phyloP scores from a whole-genome alignment of 2,113 vertebrate genomes.

The Lynx canadensis region DNA sequence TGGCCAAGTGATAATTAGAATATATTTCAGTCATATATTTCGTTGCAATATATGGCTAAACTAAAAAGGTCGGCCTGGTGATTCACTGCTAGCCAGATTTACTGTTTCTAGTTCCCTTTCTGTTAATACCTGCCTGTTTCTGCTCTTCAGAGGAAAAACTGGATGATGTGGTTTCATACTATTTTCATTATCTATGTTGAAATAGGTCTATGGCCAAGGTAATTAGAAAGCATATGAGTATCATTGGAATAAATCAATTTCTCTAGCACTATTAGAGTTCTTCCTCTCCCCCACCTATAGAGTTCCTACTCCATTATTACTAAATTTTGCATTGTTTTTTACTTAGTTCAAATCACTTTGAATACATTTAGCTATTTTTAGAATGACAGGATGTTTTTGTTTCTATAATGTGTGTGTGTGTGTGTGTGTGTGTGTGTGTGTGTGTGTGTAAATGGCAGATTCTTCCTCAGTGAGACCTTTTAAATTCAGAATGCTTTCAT shows the following conservation, averaged over 20 bases:
- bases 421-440: not conserved
- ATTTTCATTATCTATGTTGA: conserved; percentile 49
- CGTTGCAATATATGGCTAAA: not conserved
- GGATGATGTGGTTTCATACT: not conserved
- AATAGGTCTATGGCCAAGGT: not conserved
- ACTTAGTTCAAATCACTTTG: conserved; percentile 61
- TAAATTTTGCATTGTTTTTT: conserved; percentile 16
- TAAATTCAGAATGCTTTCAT: conserved; percentile 63
- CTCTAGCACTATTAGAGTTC: conserved; percentile 17
- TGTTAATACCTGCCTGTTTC: not conserved
- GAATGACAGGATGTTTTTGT: conserved; percentile 25
- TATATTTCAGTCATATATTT: not conserved
- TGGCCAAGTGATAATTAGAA: not conserved
- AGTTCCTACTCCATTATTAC: conserved; percentile 25
- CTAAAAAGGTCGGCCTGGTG: not conserved
- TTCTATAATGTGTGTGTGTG: conserved; percentile 14
- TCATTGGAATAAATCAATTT: conserved; percentile 49
- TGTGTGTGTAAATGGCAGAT: not conserved
- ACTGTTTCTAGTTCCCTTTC: conserved; percentile 30
- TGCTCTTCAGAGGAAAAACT: not conserved
- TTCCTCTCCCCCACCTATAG: not conserved
- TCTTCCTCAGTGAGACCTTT: conserved; percentile 53
- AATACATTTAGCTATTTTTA: conserved; percentile 58
- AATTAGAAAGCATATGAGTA: conserved; percentile 45
- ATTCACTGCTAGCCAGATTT: not conserved